Percentiles rank a stretch among this genome's conserved stretches.
Evolutionary conservation across 1,140 invertebrate genomes (phyloP).

Genomic region (Solenopsis invicta): DNA sequence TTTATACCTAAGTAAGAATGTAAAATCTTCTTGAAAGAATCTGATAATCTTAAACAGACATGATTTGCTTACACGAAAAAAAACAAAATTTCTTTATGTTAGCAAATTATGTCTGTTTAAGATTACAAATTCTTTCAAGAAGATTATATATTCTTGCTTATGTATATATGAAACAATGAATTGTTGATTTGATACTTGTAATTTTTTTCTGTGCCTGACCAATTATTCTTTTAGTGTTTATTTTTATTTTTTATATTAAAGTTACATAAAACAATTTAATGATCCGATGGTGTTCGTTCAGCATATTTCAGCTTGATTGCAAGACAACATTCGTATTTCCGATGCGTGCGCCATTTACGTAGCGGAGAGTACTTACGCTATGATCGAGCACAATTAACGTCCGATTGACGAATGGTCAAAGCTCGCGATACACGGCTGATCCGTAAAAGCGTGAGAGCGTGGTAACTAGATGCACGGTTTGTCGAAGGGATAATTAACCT

Average conservation of each 20-base stretch:
- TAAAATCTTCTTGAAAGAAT: too few species aligned
- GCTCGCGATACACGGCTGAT: background rate
- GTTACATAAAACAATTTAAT: background rate
- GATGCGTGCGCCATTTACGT: background rate
- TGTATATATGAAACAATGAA: too few species aligned
- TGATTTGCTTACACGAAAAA: too few species aligned
- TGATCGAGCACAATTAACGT: constrained; percentile 24
- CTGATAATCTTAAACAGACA: too few species aligned
- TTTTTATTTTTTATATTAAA: background rate
- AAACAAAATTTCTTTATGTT: too few species aligned
- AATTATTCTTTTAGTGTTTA: background rate
- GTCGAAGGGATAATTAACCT: constrained; percentile 60
- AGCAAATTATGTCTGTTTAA: too few species aligned
- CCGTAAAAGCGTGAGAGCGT: constrained; percentile 52
- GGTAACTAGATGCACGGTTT: constrained; percentile 30
- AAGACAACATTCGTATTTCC: background rate
- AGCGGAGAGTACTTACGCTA: background rate
- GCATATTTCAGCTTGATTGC: background rate
- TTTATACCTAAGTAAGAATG: too few species aligned
- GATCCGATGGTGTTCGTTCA: background rate
- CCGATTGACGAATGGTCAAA: constrained; percentile 36
- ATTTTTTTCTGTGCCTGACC: too few species aligned
- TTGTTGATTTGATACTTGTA: too few species aligned
- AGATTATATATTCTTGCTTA: too few species aligned
- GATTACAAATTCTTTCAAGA: too few species aligned